These are phyloP conservation scores for Blastobasis adustella DNA, from an alignment of 2,888 invertebrate species.

Conservation along the genomic window DNA sequence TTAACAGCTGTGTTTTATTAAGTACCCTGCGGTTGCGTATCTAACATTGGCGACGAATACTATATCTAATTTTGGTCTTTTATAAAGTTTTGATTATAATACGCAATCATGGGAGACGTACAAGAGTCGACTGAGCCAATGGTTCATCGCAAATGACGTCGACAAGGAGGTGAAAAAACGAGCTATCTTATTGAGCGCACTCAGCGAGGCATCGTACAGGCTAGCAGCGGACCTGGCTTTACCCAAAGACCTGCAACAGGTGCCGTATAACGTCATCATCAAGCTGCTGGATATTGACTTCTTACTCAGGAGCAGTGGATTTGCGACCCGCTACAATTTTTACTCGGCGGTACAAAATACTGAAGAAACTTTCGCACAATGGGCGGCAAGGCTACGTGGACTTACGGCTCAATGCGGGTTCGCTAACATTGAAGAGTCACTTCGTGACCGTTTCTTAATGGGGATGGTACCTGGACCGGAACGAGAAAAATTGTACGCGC, in stretches of 20 bases:
- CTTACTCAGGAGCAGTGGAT: neutral
- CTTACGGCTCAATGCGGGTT: conserved; percentile 6
- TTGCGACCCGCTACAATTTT: neutral
- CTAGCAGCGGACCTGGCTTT: neutral
- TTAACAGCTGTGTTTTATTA: too few relatives aligned
- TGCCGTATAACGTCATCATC: neutral
- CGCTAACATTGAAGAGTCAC: neutral
- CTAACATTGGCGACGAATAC: too few relatives aligned
- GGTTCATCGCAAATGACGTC: conserved; percentile 14
- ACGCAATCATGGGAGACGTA: conserved; percentile 10
- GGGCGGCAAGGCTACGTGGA: conserved; percentile 6
- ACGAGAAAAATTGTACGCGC: neutral
- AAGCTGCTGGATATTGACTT: neutral
- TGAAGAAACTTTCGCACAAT: conserved; percentile 1
- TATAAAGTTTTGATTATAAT: conserved; percentile 12
- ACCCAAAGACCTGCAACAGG: neutral
- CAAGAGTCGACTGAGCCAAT: conserved; percentile 11
- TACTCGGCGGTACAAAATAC: neutral
- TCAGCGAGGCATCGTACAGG: conserved; percentile 14
- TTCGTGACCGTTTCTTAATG: conserved; percentile 6
- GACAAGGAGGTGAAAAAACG: conserved; percentile 5
- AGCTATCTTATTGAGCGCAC: conserved; percentile 15
- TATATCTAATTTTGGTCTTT: conserved; percentile 3
- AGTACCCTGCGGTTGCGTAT: too few relatives aligned
- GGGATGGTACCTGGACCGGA: conserved; percentile 3